Percentiles rank a stretch among this genome's conserved stretches.
These are phyloP conservation scores for Calameuta idolon DNA, from an alignment of 2,888 invertebrate species.

Conservation along the genomic window DNA sequence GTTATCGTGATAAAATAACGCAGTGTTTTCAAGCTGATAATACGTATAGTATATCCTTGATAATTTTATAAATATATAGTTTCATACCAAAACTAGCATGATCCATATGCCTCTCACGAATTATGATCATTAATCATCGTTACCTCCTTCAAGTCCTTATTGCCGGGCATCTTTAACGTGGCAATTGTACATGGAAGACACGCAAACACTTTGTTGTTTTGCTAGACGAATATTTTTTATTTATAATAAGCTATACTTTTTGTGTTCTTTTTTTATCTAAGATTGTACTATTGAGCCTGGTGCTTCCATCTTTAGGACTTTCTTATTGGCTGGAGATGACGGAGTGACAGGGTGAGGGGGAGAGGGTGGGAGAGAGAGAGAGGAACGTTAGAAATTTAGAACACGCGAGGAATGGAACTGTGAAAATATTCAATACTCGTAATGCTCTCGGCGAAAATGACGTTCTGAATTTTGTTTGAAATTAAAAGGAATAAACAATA, in stretches of 20 bases:
- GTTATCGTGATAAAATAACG: not conserved
- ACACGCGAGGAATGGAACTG: not conserved
- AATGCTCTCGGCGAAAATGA: not conserved
- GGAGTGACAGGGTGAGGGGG: too few species aligned
- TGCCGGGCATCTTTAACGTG: not conserved
- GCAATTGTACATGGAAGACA: not conserved
- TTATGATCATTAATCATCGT: not conserved
- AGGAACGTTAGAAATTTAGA: not conserved
- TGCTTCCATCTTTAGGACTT: not conserved
- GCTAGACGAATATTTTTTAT: not conserved
- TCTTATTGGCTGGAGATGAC: not conserved
- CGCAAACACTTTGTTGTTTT: not conserved
- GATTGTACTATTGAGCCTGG: not conserved
- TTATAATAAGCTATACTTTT: not conserved
- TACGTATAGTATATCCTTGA: not conserved
- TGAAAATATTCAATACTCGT: not conserved
- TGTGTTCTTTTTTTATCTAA: not conserved
- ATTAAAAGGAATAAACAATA: not conserved
- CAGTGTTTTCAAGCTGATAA: not conserved
- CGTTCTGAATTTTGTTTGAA: not conserved
- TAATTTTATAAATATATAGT: not conserved
- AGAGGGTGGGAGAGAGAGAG: not conserved
- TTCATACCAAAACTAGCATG: not conserved
- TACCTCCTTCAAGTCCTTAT: not conserved
- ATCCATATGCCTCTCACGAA: not conserved